Base-by-base conservation (phyloP, 2,888 invertebrate species). In the Heliconius sara region DNA sequence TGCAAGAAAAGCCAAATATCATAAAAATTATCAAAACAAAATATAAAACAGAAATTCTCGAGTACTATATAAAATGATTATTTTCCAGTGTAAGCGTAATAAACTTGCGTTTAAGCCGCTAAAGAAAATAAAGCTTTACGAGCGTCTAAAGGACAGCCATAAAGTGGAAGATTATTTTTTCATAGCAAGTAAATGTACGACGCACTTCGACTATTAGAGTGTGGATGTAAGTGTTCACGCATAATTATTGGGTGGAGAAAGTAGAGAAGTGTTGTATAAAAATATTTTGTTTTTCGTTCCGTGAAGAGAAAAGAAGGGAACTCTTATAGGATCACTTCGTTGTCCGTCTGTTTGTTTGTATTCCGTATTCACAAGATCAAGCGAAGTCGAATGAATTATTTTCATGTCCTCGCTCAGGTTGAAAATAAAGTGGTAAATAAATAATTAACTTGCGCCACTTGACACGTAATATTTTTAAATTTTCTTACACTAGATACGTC, bases 161-260 rank as follows among this genome's bases (percentile, higher is more conserved):
- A 84, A 85, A 85, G 83, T 83, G 83, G 85, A 83, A 84, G 82
- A 86, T 86, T 85, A 83, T 83, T 82, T 82, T 83, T 80, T 82
- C 81, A 80, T 80, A 66, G 77, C 79, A 77, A 34, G 70, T 73
- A 78, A 78, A 78, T 72, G 52, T 72, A 68, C 60, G 43, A 68
- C 30, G 65, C 16, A 34, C 68, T 68, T 60, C 19, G 16, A 10
- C 57, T 52, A 70, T 34, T 57, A 68, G 34, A 60, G 57, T 65
- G 13, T 30, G 22, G 22, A 43, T 27, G 19, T 66, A 47, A 34
- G 25, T 76, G 1, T 34, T 67, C n/a, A 68, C 68, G 68, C 68
- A 68, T 68, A n/a, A 39, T 68, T 34, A 57, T 57, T 34, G 34
- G 34, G 39, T 52, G 30, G 30, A 39, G n/a, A 60, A 60, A 60